Evolutionary conservation across 2,797 vertebrate genomes (phyloP), one percentile per base, ranked within the genome.

Genomic region (Cyprinodon diabolis): DNA sequence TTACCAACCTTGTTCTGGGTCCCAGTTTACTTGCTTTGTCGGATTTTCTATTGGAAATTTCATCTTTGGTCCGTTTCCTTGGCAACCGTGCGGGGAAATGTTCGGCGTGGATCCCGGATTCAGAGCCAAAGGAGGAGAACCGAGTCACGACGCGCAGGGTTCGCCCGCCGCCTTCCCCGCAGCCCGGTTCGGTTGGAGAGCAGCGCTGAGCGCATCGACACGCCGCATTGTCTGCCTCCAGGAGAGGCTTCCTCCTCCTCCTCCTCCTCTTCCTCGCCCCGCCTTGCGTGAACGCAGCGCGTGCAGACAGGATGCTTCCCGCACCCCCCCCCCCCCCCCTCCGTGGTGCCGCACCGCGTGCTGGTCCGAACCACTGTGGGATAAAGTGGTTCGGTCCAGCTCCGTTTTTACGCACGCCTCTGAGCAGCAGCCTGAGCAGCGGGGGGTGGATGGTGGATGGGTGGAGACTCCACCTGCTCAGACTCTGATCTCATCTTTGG

Each of bases 1-100:
- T 72, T 86, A 97, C 98, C 91, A 92, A 99, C 98, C 98, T 99
- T 97, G 95, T 75, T 94, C 90, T 0, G 96, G 96, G 91, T 98
- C 96, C 97, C 97, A 98, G 94, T 98, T 98, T 91, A 98, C 97
- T 95, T 99, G 96, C 95, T 99, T 99, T 87, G 96, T 96, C 86
- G 96, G 97, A 91, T 92, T 97, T 93, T 99, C 97, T 84, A 98
- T 95, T 95, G 98, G 97, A 95, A 99, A 99, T 98, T 98, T 99
- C 98, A 99, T 99, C 85, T 94, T 93, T 96, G 81, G 79, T 93
- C 93, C 94, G 93, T 92, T 94, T 94, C 94, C 89, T 90, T 77
- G 92, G 81, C 81, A 69, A 85, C 85, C 78, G 23, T 12, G 6
- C 17, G 40, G 25, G 25, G 3, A 75, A 66, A 68, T 88, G 80